phyloP scores from a whole-genome alignment of 1,140 invertebrate species.

The Cryptotermes secundus region DNA sequence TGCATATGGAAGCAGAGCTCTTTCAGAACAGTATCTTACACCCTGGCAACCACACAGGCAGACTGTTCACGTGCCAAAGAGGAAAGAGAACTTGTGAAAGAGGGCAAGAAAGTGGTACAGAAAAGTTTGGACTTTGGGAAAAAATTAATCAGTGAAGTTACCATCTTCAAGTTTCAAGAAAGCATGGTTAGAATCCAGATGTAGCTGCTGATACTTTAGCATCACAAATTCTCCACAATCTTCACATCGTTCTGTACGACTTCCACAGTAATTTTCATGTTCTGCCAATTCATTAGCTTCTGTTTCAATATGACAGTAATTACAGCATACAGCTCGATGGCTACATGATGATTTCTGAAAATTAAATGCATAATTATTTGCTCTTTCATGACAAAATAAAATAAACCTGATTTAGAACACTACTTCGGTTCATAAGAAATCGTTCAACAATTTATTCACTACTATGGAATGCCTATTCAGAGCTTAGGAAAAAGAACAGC shows the following conservation, averaged over 20 bases:
- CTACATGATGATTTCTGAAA: conserved; percentile 27
- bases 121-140: too few relatives aligned
- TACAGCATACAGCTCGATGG: conserved; percentile 49
- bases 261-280: conserved; percentile 66
- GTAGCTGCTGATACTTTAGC: conserved; percentile 62
- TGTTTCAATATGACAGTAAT: conserved; percentile 63
- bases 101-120: too few relatives aligned
- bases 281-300: conserved; percentile 55
- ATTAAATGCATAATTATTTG: conserved; percentile 3
- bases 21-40: too few relatives aligned
- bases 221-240: conserved; percentile 66
- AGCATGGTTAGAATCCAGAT: conserved; percentile 61
- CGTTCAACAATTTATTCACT: too few relatives aligned
- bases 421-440: neutral
- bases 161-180: conserved; percentile 59
- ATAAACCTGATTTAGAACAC: neutral
- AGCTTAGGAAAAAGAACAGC: too few relatives aligned
- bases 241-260: conserved; percentile 62
- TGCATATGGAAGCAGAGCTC: too few relatives aligned
- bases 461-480: too few relatives aligned
- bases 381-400: neutral
- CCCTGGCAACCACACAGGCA: too few relatives aligned
- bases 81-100: too few relatives aligned
- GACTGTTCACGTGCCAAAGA: too few relatives aligned
- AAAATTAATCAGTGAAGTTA: conserved; percentile 36